Conservation (phyloP, 2,888 invertebrate genomes). For the Epirrita christyi region DNA sequence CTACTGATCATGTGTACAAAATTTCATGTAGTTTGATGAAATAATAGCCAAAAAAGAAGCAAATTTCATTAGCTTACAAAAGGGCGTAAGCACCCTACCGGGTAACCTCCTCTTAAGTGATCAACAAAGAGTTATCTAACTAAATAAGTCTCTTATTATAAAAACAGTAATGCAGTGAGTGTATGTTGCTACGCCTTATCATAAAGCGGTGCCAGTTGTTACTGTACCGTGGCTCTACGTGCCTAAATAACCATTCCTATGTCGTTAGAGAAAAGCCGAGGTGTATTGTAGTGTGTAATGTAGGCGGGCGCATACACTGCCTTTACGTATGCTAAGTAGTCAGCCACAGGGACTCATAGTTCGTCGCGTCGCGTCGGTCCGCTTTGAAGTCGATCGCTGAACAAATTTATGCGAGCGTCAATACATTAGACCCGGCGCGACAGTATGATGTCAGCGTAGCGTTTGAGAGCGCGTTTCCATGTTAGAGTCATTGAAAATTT, state of each 20-base stretch:
- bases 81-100: too few relatives aligned
- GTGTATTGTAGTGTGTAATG: conserved; percentile 20
- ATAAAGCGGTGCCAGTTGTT: background rate
- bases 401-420: conserved; percentile 70
- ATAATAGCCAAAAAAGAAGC: too few relatives aligned
- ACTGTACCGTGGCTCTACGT: conserved; percentile 1
- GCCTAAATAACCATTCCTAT: conserved; percentile 1
- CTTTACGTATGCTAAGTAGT: conserved; percentile 60
- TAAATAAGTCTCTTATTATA: too few relatives aligned
- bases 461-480: conserved; percentile 54
- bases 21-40: too few relatives aligned
- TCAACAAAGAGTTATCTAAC: too few relatives aligned
- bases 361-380: conserved; percentile 36
- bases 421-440: conserved; percentile 64
- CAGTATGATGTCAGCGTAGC: conserved; percentile 63
- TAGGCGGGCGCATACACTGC: conserved; percentile 31
- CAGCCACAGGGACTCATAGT: conserved; percentile 20
- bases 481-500: too few relatives aligned
- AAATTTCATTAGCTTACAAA: too few relatives aligned
- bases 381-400: conserved; percentile 56
- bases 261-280: conserved; percentile 14
- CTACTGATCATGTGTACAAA: too few relatives aligned
- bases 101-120: too few relatives aligned
- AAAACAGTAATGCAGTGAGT: conserved; percentile 3
- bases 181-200: background rate